A percentile compares a stretch with the other conserved stretches of the same genome.
phyloP scores from a whole-genome alignment of 2,113 vertebrate genomes.

The Lagopus muta region DNA sequence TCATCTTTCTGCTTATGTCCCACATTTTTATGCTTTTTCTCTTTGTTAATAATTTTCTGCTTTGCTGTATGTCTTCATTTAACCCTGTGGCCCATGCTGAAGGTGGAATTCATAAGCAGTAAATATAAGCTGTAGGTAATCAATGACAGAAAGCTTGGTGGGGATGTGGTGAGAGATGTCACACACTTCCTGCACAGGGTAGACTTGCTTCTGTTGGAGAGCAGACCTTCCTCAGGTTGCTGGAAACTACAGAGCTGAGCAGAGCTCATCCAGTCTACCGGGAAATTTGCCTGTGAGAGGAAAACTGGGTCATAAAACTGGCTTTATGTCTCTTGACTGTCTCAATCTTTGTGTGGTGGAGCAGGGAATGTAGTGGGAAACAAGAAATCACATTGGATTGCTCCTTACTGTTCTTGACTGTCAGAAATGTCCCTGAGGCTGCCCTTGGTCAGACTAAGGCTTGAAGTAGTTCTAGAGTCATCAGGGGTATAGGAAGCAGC shows the following conservation, averaged over 20 bases:
- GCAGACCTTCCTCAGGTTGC: not conserved
- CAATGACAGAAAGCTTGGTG: not conserved
- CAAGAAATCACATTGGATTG: not conserved
- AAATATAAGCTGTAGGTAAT: too few species aligned
- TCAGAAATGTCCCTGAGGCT: not conserved
- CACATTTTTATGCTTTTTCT: not conserved
- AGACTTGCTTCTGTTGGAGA: accelerated
- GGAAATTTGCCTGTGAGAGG: not conserved
- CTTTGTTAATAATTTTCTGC: not conserved
- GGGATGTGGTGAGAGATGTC: accelerated
- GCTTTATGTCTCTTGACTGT: not conserved
- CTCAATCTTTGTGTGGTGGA: not conserved
- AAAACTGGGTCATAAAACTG: not conserved
- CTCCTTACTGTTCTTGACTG: constrained; percentile 4
- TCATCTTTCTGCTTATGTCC: not conserved
- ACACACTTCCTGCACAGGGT: not conserved
- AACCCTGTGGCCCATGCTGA: not conserved
- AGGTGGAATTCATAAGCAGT: not conserved
- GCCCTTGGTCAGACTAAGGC: not conserved
- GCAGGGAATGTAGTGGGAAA: constrained; percentile 25
- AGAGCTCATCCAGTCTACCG: not conserved
- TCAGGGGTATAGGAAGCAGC: not conserved
- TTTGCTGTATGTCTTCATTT: not conserved
- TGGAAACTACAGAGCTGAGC: not conserved
- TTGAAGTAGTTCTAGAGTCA: not conserved